Evolutionary conservation across 2,888 invertebrate species (phyloP).

Genomic region (Aphidoletes aphidimyza): DNA sequence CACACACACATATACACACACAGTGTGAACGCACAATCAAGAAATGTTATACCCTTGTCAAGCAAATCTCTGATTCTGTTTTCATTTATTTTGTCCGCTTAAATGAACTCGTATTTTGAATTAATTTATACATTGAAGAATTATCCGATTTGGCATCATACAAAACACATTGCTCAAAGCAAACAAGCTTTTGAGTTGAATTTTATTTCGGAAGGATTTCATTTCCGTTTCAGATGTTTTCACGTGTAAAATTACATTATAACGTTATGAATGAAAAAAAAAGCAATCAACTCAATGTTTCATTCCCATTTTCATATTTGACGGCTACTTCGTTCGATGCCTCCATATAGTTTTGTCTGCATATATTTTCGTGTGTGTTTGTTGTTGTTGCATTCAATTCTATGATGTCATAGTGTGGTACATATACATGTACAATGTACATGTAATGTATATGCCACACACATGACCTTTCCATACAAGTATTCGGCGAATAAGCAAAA

Average conservation of each 20-base stretch:
- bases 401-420: neutral
- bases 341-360: neutral
- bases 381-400: neutral
- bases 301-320: too few relatives aligned
- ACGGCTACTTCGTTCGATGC: neutral
- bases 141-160: neutral
- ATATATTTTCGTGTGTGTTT: neutral
- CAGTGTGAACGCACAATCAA: too few relatives aligned
- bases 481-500: neutral
- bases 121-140: neutral
- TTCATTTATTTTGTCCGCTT: too few relatives aligned
- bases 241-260: conserved; percentile 11
- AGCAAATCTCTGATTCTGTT: too few relatives aligned
- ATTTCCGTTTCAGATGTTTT: conserved; percentile 12
- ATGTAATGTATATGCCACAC: neutral
- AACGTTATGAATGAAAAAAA: neutral
- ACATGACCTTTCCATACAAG: conserved; percentile 18
- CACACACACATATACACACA: too few relatives aligned
- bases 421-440: neutral
- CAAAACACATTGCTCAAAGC: too few relatives aligned
- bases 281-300: neutral
- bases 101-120: too few relatives aligned
- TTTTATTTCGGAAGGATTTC: neutral
- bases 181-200: neutral
- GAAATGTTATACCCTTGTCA: too few relatives aligned